phyloP scores from a whole-genome alignment of 2,888 invertebrate genomes.

The Sinotaia quadrata region DNA sequence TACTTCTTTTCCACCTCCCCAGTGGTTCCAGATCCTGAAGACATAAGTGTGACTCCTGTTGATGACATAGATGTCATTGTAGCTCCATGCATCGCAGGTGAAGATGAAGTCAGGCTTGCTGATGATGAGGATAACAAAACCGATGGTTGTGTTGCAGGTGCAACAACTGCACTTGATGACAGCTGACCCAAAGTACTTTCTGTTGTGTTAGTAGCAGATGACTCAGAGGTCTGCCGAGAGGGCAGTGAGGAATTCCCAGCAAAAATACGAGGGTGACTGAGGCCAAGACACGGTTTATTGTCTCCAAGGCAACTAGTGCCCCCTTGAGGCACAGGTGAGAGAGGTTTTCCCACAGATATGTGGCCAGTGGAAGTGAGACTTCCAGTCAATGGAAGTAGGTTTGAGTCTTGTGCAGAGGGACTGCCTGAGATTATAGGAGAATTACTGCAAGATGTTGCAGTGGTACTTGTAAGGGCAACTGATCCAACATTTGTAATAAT shows the following conservation, averaged over 20 bases:
- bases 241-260: not conserved
- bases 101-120: slow-evolving; percentile 15
- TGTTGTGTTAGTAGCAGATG: not conserved
- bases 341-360: not conserved
- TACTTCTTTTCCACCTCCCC: slow-evolving; percentile 36
- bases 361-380: slow-evolving; percentile 5
- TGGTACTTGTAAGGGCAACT: not conserved
- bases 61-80: slow-evolving; percentile 31
- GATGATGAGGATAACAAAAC: slow-evolving; percentile 11
- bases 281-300: slow-evolving; percentile 13
- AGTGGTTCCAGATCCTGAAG: slow-evolving; percentile 16
- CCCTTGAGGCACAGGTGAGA: not conserved
- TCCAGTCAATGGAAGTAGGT: not conserved
- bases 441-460: slow-evolving; percentile 21
- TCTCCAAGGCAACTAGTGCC: not conserved
- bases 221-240: not conserved
- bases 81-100: slow-evolving; percentile 7
- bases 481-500: slow-evolving; percentile 1
- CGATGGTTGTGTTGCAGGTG: slow-evolving; percentile 6
- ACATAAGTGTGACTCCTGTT: slow-evolving; percentile 27
- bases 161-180: not conserved
- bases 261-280: not conserved
- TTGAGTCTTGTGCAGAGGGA: slow-evolving; percentile 21
- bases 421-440: slow-evolving; percentile 29
- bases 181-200: not conserved